These are phyloP conservation scores for Anhinga anhinga DNA, from an alignment of 2,113 vertebrate species.

Conservation along the genomic window DNA sequence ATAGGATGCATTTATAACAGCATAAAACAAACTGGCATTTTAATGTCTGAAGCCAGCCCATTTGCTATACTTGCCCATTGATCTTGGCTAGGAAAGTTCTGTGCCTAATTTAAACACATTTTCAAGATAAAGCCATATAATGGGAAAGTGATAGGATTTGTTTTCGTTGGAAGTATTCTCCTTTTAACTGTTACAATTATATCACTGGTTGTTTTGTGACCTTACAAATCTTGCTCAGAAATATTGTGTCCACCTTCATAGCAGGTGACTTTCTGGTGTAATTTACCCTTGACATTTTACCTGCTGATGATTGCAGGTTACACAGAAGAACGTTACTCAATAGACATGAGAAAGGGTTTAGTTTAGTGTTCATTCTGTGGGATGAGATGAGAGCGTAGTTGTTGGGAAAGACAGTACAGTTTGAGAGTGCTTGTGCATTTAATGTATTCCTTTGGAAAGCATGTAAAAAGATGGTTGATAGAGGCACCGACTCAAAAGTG, in stretches of 20 bases:
- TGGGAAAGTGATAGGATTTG: background rate
- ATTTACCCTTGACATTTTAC: background rate
- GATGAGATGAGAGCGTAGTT: background rate
- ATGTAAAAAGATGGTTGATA: background rate
- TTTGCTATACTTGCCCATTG: conserved; percentile 36
- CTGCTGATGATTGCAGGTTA: background rate
- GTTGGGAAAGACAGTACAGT: background rate
- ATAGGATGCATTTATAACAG: conserved; percentile 71
- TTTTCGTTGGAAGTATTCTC: background rate
- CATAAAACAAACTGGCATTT: conserved; percentile 73
- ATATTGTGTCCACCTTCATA: background rate
- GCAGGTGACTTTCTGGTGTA: background rate
- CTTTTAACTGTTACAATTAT: background rate
- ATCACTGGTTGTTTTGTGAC: background rate
- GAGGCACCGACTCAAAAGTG: background rate
- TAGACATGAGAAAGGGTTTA: background rate
- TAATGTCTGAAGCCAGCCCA: conserved; percentile 61
- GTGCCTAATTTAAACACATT: background rate
- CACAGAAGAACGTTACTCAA: background rate
- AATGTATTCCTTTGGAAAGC: background rate
- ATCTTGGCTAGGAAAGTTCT: conserved; percentile 30
- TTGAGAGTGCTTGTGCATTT: background rate
- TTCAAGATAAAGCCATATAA: background rate
- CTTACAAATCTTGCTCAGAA: background rate
- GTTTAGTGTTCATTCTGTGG: background rate